Base-by-base conservation (phyloP, 2,113 vertebrate species). In the Dunckerocampus dactyliophorus region DNA sequence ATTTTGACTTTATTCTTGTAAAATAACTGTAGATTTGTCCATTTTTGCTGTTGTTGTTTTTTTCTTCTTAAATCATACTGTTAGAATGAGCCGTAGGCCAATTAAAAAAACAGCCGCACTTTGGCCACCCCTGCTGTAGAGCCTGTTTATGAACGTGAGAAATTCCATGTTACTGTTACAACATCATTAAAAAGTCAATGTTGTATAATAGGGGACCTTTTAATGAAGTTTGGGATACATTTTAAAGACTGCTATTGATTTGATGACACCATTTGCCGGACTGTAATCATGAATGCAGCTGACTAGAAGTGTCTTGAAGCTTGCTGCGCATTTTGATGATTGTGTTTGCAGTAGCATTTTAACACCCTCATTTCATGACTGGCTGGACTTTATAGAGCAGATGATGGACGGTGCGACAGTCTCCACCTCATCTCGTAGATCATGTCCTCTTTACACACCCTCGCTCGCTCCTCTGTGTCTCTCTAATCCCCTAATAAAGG, bases 361-460 rank as follows among this genome's bases (percentile, higher is more conserved):
- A 88, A 86, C 79, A 73, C 83, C 79, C 84, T 87, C 85, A 87
- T 90, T 89, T 90, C 86, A 89, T 88, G 89, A 87, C 82, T 82
- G 88, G 74, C 77, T 87, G 80, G 78, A 86, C 82, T 88, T 90
- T 87, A 89, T 90, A 70, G 85, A 65, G 69, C 75, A 82, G 83
- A 88, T 86, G 82, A 88, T 88, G 83, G 84, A 89, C 88, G 85
- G 86, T 74, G 80, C 80, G 62, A 76, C 79, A 80, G 79, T 87
- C 82, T 64, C 78, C 82, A 75, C 39, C 39, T 82, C 75, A 71
- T 86, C 72, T 75, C 66, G 19, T 88, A 85, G 77, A 85, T 90
- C 80, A 88, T 22, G 24, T 67, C 34, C 75, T 72, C 71, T 82
- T 83, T 76, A 73, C 69, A 59, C 62, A 59, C 69, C 67, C 71